Base-by-base conservation (phyloP, 2,797 vertebrate species). In the Coccyzus lansbergi region DNA sequence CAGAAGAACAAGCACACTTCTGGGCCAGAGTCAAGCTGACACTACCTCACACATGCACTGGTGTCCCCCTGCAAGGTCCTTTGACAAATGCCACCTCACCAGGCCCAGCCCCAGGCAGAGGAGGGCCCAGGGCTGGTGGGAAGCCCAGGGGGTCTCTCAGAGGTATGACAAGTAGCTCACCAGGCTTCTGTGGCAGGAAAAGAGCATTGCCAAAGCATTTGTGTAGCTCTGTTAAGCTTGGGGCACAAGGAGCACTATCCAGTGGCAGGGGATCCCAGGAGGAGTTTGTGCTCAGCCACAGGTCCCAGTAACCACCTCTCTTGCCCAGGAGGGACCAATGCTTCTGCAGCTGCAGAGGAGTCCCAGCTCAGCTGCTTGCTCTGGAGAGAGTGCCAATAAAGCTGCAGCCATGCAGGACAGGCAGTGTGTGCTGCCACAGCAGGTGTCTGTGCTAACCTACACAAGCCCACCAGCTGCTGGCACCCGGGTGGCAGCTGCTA, bases 41-140 rank as follows among this genome's bases (percentile, higher is more conserved):
- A 72, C 29, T 55, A 21, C 21, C 14, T 63, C 51, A 51, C 0
- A 3, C 28, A 34, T 1, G 1, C 58, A 46, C 21, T 8, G 0
- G 18, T 49, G 28, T 12, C 44, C 51, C 10, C 4, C 56, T 49
- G 64, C 48, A 53, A 76, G 36, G 33, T 33, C 6, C 33, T 58
- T 24, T 33, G 38, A 33, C 31, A 67, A 21, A 34, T 6, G 19
- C 40, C 51, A 90, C 19, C 33, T n/a, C 72, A 79, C 33, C 38
- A 63, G 53, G 67, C 55, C 10, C 63, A 83, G 56, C 16, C 18
- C 19, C 21, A 40, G 12, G 16, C 18, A 63, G 31, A 68, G 20
- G 20, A 72, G 6, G 6, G 26, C n/a, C 22, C 0, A 6, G 14
- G 40, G 40, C 22, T 65, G 15, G 52, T 65, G 65, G 34, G 51